Evolutionary conservation across 2,113 vertebrate genomes (phyloP).

Genomic region (Spea bombifrons): DNA sequence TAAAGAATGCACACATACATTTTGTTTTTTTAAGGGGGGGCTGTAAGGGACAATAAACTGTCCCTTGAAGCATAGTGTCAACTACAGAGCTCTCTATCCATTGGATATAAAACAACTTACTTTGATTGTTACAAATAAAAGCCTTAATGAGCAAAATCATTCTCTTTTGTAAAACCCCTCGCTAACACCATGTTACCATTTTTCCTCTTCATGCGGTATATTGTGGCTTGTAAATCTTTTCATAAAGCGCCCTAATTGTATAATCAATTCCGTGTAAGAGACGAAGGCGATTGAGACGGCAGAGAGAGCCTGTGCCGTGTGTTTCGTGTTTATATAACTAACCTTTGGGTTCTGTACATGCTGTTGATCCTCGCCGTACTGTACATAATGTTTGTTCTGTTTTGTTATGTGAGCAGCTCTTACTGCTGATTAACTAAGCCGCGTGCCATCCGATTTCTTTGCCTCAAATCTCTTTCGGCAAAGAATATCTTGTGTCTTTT

Average conservation of each 20-base stretch:
- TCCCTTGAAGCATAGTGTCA: too few species aligned
- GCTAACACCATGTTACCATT: not conserved
- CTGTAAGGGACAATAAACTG: too few species aligned
- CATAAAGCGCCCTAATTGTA: not conserved
- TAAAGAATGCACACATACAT: too few species aligned
- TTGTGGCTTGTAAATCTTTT: not conserved
- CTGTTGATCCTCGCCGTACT: constrained; percentile 54
- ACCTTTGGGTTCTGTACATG: constrained; percentile 60
- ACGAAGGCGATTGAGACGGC: constrained; percentile 52
- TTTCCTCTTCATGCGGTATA: not conserved
- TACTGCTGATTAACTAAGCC: constrained; percentile 50
- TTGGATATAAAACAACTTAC: too few species aligned
- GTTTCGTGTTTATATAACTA: constrained; percentile 54
- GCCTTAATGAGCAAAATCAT: too few species aligned
- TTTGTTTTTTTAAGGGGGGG: too few species aligned
- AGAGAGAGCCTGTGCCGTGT: constrained; percentile 55
- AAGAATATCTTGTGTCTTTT: constrained; percentile 52
- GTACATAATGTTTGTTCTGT: constrained; percentile 60
- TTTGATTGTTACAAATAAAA: too few species aligned
- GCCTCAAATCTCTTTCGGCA: constrained; percentile 56
- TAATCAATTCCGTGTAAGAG: constrained; percentile 51
- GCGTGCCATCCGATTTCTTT: constrained; percentile 53
- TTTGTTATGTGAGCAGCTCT: constrained; percentile 56
- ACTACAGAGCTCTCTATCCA: too few species aligned
- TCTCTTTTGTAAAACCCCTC: not conserved